A percentile compares a stretch with the other conserved stretches of the same genome.
These are phyloP conservation scores for Lycia hirtaria DNA, from an alignment of 2,888 invertebrate species.

Conservation along the genomic window DNA sequence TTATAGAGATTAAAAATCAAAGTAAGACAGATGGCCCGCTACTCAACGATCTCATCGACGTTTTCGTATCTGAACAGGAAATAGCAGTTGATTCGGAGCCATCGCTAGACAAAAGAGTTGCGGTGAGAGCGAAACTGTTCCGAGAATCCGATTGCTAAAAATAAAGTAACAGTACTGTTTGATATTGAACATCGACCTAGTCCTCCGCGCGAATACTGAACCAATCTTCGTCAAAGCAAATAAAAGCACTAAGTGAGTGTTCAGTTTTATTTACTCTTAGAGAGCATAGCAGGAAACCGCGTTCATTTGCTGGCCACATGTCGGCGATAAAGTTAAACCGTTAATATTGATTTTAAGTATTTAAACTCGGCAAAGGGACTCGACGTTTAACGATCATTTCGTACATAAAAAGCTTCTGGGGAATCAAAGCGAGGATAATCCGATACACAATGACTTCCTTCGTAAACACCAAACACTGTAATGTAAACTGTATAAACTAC, in stretches of 20 bases:
- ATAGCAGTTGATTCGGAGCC: conserved; percentile 60
- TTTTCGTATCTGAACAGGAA: conserved; percentile 63
- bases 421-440: conserved; percentile 7
- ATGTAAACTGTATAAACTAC: too few species aligned
- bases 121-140: conserved; percentile 64
- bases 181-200: conserved; percentile 51
- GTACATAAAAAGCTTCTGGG: conserved; percentile 9
- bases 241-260: conserved; percentile 14
- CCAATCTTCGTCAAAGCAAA: conserved; percentile 35
- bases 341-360: conserved; percentile 21
- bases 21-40: conserved; percentile 56
- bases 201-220: conserved; percentile 43
- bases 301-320: conserved; percentile 39
- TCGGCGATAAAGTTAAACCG: conserved; percentile 19
- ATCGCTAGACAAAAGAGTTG: conserved; percentile 64
- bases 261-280: conserved; percentile 27
- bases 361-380: background rate
- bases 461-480: background rate
- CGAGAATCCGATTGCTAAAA: conserved; percentile 54
- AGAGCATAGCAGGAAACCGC: conserved; percentile 30
- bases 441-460: background rate
- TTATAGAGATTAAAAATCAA: conserved; percentile 34
- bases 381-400: conserved; percentile 11
- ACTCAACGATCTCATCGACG: conserved; percentile 48
- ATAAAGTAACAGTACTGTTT: conserved; percentile 53